Percentiles rank a stretch among this genome's conserved stretches.
Evolutionary conservation across 2,888 invertebrate species (phyloP).

Genomic region (Amphipoea oculea): DNA sequence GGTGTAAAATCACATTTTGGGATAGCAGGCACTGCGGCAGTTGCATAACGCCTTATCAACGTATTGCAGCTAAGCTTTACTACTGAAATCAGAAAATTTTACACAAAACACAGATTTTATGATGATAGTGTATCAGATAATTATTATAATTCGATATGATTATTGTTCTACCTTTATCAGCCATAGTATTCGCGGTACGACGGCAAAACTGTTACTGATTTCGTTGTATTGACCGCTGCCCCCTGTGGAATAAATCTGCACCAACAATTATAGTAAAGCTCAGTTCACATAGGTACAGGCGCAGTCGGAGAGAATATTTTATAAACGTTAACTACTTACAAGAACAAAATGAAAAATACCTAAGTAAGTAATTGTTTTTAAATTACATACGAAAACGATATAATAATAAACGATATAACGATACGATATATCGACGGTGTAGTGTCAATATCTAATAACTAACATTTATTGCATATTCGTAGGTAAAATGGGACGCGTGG

Average conservation of each 20-base stretch:
- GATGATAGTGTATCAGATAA: not conserved
- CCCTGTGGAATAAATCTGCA: conserved; percentile 46
- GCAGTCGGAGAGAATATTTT: not conserved
- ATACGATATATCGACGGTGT: too few relatives aligned
- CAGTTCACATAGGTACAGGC: conserved; percentile 12
- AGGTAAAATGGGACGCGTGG: too few relatives aligned
- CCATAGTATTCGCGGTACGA: conserved; percentile 46
- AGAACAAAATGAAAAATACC: not conserved
- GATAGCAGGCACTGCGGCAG: conserved; percentile 51
- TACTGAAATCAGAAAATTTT: conserved; percentile 62
- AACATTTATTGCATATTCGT: too few relatives aligned
- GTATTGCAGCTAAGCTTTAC: conserved; percentile 54
- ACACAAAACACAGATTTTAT: conserved; percentile 28
- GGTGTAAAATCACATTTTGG: conserved; percentile 78
- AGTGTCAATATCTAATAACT: too few relatives aligned
- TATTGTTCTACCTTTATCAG: conserved; percentile 53
- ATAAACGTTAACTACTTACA: not conserved
- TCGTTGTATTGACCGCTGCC: conserved; percentile 31
- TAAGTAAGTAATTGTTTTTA: not conserved
- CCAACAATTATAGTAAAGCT: conserved; percentile 31
- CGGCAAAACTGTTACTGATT: conserved; percentile 40
- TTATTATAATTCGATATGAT: not conserved
- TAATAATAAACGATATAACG: too few relatives aligned
- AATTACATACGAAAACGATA: not conserved
- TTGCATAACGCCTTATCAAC: conserved; percentile 65